Conservation (phyloP, 2,888 invertebrate genomes). For the Drosophila quinaria region DNA sequence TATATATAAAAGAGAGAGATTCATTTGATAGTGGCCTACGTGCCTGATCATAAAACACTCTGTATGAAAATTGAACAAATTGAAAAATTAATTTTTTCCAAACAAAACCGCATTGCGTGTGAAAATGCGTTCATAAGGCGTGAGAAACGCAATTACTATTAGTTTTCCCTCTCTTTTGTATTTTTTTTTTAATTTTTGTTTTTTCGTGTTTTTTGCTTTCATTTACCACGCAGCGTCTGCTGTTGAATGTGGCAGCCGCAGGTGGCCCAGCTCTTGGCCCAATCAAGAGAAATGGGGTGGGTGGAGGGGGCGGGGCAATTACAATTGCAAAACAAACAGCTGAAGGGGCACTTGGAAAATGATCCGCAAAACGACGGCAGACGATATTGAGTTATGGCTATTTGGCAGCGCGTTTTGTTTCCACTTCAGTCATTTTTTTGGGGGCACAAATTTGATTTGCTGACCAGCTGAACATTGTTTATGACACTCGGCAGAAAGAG, state of each 20-base stretch:
- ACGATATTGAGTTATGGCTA: conserved; percentile 9
- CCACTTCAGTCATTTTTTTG: not conserved
- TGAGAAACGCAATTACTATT: conserved; percentile 68
- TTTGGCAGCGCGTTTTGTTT: conserved; percentile 11
- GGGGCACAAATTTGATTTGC: conserved; percentile 22
- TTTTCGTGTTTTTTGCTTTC: conserved; percentile 49
- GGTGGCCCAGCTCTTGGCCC: conserved; percentile 41
- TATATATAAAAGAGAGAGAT: not conserved
- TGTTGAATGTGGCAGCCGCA: conserved; percentile 25
- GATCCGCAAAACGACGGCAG: conserved; percentile 10
- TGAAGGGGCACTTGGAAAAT: conserved; percentile 18
- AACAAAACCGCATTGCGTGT: conserved; percentile 54
- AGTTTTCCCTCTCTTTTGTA: conserved; percentile 5
- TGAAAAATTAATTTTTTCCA: conserved; percentile 57
- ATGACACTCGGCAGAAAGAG: conserved; percentile 37
- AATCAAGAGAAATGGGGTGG: not conserved
- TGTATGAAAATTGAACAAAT: conserved; percentile 6
- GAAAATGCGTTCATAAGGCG: conserved; percentile 54
- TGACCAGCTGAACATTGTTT: conserved; percentile 59
- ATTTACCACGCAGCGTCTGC: conserved; percentile 31
- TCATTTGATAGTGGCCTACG: conserved; percentile 15
- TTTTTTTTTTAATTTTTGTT: conserved; percentile 26
- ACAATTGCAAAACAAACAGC: conserved; percentile 60
- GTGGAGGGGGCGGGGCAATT: not conserved
- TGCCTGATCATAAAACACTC: conserved; percentile 8